Base-by-base conservation (phyloP, 2,797 vertebrate species). In the Apodemus agrarius region DNA sequence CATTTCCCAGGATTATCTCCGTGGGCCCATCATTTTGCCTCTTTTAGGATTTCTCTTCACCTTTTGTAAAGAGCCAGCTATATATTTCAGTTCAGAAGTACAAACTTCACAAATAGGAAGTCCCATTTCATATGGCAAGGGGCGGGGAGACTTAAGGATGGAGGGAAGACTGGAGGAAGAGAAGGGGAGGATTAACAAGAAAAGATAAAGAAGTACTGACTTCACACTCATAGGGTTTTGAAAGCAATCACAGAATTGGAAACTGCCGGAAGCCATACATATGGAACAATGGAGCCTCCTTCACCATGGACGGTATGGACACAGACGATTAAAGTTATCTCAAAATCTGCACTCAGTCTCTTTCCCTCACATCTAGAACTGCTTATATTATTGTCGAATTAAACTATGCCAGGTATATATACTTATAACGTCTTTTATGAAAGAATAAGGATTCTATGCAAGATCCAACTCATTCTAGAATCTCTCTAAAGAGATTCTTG, bases 361-460 rank as follows among this genome's bases (percentile, higher is more conserved):
- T 85, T 78, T 93, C 76, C 59, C 52, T 10, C 72, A 82, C 83
- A 40, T 96, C 96, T 83, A 94, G 84, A 72, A 72, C 49, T 31
- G 17, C 37, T 63, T 93, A 90, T 61, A 93, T 43, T 57, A 22
- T 40, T 67, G 10, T 40, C 90, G 65, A 95, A 49, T 78, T 69
- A 16, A 59, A 79, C 63, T 91, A 90, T 94, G 24, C 63, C 65
- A 86, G 43, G 49, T 95, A 87, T 9, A 19, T 57, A 91, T 52
- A 57, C 78, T 94, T 96, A n/a, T n/a, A 90, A 94, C 82, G 94
- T 91, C 40, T 92, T 75, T 88, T 83, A 21, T 52, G 59, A 95
- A 93, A 87, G 31, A 89, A 22, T 69, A 83, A 43, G 6, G 75
- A 85, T 87, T 89, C 65, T 74, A 40, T 72, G 63, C 52, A 83